Base-by-base conservation (phyloP, 64 coral and sea anemone species). In the Actinia tenebrosa region DNA sequence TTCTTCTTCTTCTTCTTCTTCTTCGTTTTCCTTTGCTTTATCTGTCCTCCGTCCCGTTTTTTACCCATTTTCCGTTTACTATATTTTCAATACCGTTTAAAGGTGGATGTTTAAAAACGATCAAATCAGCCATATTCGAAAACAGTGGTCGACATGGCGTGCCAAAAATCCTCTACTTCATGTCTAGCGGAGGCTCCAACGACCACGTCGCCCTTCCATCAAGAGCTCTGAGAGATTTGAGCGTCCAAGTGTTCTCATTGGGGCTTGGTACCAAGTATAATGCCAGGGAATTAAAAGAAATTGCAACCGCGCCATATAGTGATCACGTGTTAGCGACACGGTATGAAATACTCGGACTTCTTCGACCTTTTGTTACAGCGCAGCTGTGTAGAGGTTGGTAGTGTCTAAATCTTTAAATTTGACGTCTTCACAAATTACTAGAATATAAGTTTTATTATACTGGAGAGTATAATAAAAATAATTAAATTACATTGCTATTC, bases 301-400 rank as follows among this genome's bases (percentile, higher is more conserved):
- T 92, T 42, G 84, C 90, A 71, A 92, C 90, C 27, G 45, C 79
- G 68, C 90, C 90, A n/a, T 86, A 79, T 19, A n/a, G 45, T 71
- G 90, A 92, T 87, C 90, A 92, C 78, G 90, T 92, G 85, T 68
- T 92, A 75, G 90, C 90, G 17, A 87, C 90, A 3, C 52, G 60
- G 30, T 92, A 61, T 56, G 86, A 92, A 5, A 19, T 92, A 20
- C 79, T 92, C 13, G 77, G 77, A 15, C 37, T 92, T 60, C 56
- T 92, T 11, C 71, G 90, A 66, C 90, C 86, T 11, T 82, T 78
- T 37, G 77, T 92, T 5, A 87, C 85, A 0, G 62, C 86, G 4
- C 78, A 86, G 60, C 79, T 92, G 45, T 92, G 90, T 45, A 82
- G 90, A 92, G 69, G 69, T 75, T 42, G 10, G 69, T 66, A 13